Conservation (phyloP, 2,888 invertebrate genomes). For the Steromphala cineraria region DNA sequence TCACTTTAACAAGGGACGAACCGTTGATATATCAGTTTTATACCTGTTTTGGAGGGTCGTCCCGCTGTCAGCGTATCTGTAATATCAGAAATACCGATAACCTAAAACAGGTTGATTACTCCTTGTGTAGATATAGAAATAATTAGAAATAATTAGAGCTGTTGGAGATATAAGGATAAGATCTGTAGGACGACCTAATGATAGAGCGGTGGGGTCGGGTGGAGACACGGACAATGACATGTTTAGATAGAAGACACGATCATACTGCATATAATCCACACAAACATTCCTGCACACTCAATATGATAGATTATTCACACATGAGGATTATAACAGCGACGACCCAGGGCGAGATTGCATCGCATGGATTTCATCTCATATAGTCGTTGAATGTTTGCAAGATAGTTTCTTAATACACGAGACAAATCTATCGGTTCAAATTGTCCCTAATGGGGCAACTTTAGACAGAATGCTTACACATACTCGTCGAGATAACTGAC, state of each 20-base stretch:
- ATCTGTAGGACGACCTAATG: background rate
- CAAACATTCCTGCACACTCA: background rate
- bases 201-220: background rate
- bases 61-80: too few relatives aligned
- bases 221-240: background rate
- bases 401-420: background rate
- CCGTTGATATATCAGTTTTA: too few relatives aligned
- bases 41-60: too few relatives aligned
- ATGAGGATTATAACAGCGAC: background rate
- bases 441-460: background rate
- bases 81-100: too few relatives aligned
- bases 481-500: background rate
- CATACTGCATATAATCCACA: background rate
- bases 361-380: background rate
- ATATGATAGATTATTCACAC: constrained; percentile 7
- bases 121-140: background rate
- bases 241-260: background rate
- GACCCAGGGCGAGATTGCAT: background rate
- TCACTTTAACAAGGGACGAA: too few relatives aligned
- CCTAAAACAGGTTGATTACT: too few relatives aligned
- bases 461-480: background rate
- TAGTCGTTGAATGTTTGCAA: background rate
- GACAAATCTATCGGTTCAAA: background rate
- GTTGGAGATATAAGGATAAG: background rate
- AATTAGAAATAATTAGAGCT: constrained; percentile 1